These are phyloP conservation scores for Drosophila subobscura DNA, from an alignment of 1,140 invertebrate species.

Conservation along the genomic window DNA sequence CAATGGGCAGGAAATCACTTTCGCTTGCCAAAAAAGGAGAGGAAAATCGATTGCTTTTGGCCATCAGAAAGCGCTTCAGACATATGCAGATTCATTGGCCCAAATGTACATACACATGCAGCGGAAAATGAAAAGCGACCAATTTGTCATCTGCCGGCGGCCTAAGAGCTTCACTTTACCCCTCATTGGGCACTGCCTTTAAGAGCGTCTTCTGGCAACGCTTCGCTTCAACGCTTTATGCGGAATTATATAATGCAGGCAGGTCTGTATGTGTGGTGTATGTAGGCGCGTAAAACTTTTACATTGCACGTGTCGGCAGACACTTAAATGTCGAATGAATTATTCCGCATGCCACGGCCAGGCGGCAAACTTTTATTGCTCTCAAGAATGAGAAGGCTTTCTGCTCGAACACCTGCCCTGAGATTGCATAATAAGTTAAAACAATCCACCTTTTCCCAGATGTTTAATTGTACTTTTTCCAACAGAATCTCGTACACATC, in stretches of 20 bases:
- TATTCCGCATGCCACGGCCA: slow-evolving; percentile 67
- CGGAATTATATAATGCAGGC: slow-evolving; percentile 39
- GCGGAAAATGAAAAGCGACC: slow-evolving; percentile 43
- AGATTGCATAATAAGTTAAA: slow-evolving; percentile 60
- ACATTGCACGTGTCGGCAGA: slow-evolving; percentile 65
- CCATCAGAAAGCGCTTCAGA: slow-evolving; percentile 54
- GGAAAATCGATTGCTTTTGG: slow-evolving; percentile 67
- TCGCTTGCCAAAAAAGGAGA: slow-evolving; percentile 16
- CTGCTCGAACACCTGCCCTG: slow-evolving; percentile 23
- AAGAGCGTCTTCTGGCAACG: slow-evolving; percentile 37
- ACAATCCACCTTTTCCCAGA: slow-evolving; percentile 47
- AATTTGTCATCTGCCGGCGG: slow-evolving; percentile 49
- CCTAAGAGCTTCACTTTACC: slow-evolving; percentile 11
- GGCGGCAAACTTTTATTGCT: slow-evolving; percentile 58
- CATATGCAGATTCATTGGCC: slow-evolving; percentile 62
- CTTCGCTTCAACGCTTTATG: slow-evolving; percentile 44
- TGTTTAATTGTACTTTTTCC: slow-evolving; percentile 58
- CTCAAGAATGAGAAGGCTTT: slow-evolving; percentile 25
- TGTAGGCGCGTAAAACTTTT: slow-evolving; percentile 68
- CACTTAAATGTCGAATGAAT: slow-evolving; percentile 80
- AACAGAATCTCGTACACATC: slow-evolving; percentile 19
- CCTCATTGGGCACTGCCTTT: slow-evolving; percentile 24
- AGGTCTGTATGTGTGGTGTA: slow-evolving; percentile 20
- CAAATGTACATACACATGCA: slow-evolving; percentile 51
- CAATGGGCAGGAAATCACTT: slow-evolving; percentile 65